These are phyloP conservation scores for Mesorhabditis belari DNA, from an alignment of 2,888 invertebrate species.

Conservation along the genomic window DNA sequence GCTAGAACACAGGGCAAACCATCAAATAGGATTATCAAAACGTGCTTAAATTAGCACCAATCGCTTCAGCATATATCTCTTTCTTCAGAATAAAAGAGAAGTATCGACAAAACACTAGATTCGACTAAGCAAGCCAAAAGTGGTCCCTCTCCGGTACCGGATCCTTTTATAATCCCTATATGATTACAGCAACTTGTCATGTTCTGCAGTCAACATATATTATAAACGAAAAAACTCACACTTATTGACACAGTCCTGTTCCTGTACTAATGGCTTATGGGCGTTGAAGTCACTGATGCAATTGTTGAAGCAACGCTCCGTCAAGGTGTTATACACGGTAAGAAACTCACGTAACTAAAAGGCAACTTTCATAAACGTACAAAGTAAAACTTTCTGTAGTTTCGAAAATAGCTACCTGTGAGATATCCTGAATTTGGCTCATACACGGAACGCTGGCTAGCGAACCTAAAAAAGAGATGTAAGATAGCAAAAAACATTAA, in stretches of 20 bases:
- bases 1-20: too few relatives aligned
- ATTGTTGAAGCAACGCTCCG: conserved; percentile 42
- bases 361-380: not conserved
- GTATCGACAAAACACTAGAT: too few relatives aligned
- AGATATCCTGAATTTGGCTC: not conserved
- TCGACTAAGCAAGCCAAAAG: too few relatives aligned
- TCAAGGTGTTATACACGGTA: conserved; percentile 48
- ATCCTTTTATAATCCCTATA: too few relatives aligned
- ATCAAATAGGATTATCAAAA: too few relatives aligned
- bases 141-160: too few relatives aligned
- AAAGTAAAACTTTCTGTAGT: too few relatives aligned
- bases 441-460: not conserved
- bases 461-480: not conserved
- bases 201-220: not conserved
- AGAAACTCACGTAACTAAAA: conserved; percentile 48
- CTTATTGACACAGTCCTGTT: conserved; percentile 30
- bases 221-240: too few relatives aligned
- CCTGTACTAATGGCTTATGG: conserved; percentile 21
- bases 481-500: not conserved
- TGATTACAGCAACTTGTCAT: too few relatives aligned
- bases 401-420: not conserved
- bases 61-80: too few relatives aligned
- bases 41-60: too few relatives aligned
- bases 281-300: conserved; percentile 44
- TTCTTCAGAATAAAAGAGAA: too few relatives aligned